A percentile compares a stretch with the other conserved stretches of the same genome.
phyloP scores from a whole-genome alignment of 2,113 vertebrate genomes.

The Buteo buteo region DNA sequence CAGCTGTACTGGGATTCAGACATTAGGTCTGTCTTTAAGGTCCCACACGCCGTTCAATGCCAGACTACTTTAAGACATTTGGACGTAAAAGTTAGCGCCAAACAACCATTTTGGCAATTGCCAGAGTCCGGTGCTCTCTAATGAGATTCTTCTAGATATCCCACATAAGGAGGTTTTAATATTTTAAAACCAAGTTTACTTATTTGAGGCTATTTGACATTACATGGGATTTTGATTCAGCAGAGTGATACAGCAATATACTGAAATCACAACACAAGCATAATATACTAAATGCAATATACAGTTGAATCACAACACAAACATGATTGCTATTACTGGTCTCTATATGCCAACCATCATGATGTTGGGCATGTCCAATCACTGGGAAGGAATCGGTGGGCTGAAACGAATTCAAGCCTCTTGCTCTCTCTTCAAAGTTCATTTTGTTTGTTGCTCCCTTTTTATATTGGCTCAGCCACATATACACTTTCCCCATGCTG shows the following conservation, averaged over 20 bases:
- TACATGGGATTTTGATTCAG: neutral
- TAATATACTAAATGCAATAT: neutral
- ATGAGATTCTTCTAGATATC: neutral
- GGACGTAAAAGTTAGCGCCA: neutral
- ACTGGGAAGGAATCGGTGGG: neutral
- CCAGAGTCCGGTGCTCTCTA: neutral
- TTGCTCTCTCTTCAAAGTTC: neutral
- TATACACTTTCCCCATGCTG: neutral
- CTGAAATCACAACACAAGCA: neutral
- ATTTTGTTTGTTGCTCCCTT: neutral
- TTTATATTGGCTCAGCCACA: neutral
- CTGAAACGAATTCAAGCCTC: neutral
- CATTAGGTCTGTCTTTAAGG: neutral
- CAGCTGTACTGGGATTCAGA: neutral
- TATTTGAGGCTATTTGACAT: neutral
- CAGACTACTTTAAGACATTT: neutral
- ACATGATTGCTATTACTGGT: neutral
- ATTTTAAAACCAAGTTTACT: neutral
- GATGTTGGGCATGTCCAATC: neutral
- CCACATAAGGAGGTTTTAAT: neutral
- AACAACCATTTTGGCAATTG: neutral
- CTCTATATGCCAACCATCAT: neutral
- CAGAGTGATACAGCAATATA: neutral
- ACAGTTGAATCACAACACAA: neutral
- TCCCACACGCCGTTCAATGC: too few relatives aligned